Evolutionary conservation across 2,888 invertebrate species (phyloP), one percentile per base, ranked within the genome.

Genomic region (Toxonevra muliebris): DNA sequence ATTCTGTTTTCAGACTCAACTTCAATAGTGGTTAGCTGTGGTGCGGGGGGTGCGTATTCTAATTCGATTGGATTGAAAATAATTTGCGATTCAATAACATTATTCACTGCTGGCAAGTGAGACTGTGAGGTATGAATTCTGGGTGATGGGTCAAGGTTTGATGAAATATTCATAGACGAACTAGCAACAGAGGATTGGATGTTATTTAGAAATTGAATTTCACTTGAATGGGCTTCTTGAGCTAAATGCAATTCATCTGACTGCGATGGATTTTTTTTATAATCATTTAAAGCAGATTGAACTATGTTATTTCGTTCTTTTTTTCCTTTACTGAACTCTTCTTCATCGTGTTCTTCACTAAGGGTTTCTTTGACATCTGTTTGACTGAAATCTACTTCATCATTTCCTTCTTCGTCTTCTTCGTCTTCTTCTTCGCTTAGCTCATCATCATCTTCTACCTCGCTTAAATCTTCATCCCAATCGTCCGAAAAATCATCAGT

Each of bases 401-500:
- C 81, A 71, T 77, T 79, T 70, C 73, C 75, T 71, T 76, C 77
- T 61, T 74, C 77, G 7, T 71, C 74, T 3, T 70, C 73, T 1
- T 71, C 74, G 15, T 73, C 76, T 55, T 77, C 78, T 4, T 75
- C 77, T n/a, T 73, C 76, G 48, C 76, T 74, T n/a, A 76, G 79
- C 17, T 78, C 80, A n/a, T 80, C 81, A 15, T 80, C 79, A 7
- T 78, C 77, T 19, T 76, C 80, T 15, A 77, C 79, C 8, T 80
- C 79, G 11, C 75, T 79, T 68, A 77, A 78, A n/a, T 76, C 79
- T 15, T 83, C 81, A 41, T 82, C 81, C 17, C 81, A 79, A 30
- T 81, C 81, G 40, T 88, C 88, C 42, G 85, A 84, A 75, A 85
- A 85, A 9, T 87, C 87, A 74, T 87, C 87, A 62, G 86, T 86